Evolutionary conservation across 2,888 invertebrate genomes (phyloP), one percentile per base, ranked within the genome.

Genomic region (Pandemis corylana): DNA sequence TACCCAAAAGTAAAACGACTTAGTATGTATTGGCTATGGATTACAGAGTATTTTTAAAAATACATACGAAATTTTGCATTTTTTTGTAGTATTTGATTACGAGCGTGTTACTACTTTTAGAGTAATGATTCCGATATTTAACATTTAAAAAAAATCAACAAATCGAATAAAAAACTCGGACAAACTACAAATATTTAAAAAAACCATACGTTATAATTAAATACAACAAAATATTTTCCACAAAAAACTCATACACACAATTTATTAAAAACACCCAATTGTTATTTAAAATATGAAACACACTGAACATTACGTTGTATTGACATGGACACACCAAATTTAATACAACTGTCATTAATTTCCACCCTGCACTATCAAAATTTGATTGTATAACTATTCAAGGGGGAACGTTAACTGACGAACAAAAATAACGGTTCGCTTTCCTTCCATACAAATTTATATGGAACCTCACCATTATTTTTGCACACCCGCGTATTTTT

Each of bases 271-370:
- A 72, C 76, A 79, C 78, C 78, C 69, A 59, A 71, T 78, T 75
- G 69, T 73, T 28, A 62, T 49, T 76, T 72, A 76, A 71, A 63
- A 71, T 75, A 78, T 71, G 42, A 71, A 71, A 72, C 42, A 73
- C 71, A 72, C 46, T 49, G 59, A 63, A 74, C 73, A 77, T 74
- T 75, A 77, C 69, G 62, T 77, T 76, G 79, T 80, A 72, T 73
- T 79, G 78, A 84, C 83, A 85, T 82, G 82, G 85, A 87, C 81
- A 87, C 85, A 85, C 78, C 79, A 76, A 83, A 80, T 77, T 76
- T 80, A 74, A 66, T 59, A 59, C 59, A 28, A 65, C 51, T 44
- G 64, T 44, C 7, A 69, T 59, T 77, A 70, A 65, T 51, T 41
- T 53, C 10, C 67, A 53, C 36, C 53, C 53, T 15, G 67, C 67